These are phyloP conservation scores for Circaetus gallicus DNA, from an alignment of 2,113 vertebrate species.

Conservation along the genomic window DNA sequence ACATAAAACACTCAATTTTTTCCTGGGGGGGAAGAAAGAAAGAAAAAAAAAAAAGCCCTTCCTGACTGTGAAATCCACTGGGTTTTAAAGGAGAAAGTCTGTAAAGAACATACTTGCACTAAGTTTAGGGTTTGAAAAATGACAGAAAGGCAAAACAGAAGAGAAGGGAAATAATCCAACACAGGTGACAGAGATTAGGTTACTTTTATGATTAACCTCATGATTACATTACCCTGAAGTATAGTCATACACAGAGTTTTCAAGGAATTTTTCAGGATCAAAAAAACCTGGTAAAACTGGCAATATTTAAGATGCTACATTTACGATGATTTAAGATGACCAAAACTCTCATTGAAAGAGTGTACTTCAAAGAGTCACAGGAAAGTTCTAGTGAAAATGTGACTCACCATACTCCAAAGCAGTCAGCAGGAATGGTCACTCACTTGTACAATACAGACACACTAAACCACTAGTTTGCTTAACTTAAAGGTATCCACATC, in stretches of 20 bases:
- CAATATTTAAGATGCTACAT: background rate
- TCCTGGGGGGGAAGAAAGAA: background rate
- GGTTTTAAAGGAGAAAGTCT: background rate
- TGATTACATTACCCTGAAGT: background rate
- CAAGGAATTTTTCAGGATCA: background rate
- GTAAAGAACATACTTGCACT: background rate
- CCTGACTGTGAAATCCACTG: background rate
- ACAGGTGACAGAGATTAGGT: background rate
- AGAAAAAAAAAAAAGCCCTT: background rate
- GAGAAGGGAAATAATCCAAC: background rate
- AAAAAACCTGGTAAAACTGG: background rate
- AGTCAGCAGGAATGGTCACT: background rate
- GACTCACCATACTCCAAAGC: fast-evolving
- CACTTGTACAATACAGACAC: fast-evolving
- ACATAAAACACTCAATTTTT: background rate
- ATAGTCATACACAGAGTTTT: background rate
- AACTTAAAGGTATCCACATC: background rate
- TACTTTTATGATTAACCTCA: background rate
- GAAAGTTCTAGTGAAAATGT: background rate
- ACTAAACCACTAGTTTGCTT: background rate
- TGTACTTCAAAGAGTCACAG: background rate
- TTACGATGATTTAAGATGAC: background rate
- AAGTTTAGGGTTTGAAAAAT: background rate
- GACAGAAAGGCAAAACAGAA: background rate
- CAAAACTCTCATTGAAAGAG: background rate